Percentiles rank a stretch among this genome's conserved stretches.
These are phyloP conservation scores for Tipula vernalis DNA, from an alignment of 2,888 invertebrate species.

Conservation along the genomic window DNA sequence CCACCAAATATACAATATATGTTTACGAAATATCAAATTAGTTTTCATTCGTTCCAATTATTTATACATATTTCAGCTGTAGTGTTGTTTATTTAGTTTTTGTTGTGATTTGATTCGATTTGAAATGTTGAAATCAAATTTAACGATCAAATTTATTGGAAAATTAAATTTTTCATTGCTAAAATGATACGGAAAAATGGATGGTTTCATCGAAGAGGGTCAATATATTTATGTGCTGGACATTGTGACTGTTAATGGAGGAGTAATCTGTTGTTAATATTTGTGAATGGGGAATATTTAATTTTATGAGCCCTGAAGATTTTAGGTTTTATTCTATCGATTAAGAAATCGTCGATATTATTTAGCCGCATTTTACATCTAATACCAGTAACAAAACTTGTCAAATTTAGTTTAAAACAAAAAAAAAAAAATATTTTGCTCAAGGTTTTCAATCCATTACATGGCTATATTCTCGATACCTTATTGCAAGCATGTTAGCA, in stretches of 20 bases:
- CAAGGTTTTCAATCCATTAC: too few relatives aligned
- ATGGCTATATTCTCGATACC: too few relatives aligned
- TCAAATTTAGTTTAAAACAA: too few relatives aligned
- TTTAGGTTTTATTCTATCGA: too few relatives aligned
- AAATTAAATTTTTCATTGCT: background rate
- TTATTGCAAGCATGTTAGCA: too few relatives aligned
- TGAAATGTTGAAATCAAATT: background rate
- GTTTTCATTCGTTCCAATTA: background rate
- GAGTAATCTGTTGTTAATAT: background rate
- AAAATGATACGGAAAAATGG: background rate
- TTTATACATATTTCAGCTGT: background rate
- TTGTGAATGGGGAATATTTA: background rate
- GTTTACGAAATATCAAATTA: background rate
- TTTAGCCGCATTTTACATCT: too few relatives aligned
- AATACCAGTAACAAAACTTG: too few relatives aligned
- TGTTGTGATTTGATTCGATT: background rate
- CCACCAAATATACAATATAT: background rate
- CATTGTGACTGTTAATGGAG: background rate
- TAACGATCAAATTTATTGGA: background rate
- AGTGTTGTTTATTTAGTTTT: background rate
- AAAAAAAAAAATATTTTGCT: too few relatives aligned
- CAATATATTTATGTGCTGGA: background rate
- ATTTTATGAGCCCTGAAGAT: background rate
- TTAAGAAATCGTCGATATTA: too few relatives aligned
- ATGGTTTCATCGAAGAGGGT: background rate